phyloP scores from a whole-genome alignment of 2,797 vertebrate genomes.

The Muscicapa comitata region DNA sequence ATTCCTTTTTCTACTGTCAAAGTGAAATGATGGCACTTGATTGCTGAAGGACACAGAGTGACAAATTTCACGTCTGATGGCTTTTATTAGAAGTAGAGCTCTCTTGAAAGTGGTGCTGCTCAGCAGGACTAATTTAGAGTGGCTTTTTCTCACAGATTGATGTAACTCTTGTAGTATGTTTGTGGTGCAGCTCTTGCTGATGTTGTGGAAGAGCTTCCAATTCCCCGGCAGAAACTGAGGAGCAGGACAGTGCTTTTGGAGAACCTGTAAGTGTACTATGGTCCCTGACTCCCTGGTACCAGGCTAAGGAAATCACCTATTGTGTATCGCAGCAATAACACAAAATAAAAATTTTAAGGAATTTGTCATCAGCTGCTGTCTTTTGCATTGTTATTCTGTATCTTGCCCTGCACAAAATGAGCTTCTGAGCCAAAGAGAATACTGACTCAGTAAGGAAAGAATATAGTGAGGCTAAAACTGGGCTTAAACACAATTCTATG shows the following conservation, averaged over 20 bases:
- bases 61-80: background rate
- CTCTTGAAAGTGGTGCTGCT: background rate
- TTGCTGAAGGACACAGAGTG: background rate
- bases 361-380: background rate
- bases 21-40: background rate
- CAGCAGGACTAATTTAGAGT: slow-evolving; percentile 5
- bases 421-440: background rate
- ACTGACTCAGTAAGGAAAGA: background rate
- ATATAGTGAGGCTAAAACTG: background rate
- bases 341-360: background rate
- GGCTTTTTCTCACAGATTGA: background rate
- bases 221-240: background rate
- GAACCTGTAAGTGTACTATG: rapidly evolving
- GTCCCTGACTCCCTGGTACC: background rate
- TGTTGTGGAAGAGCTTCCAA: background rate
- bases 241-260: background rate
- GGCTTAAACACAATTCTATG: background rate
- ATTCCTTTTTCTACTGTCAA: background rate
- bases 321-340: background rate
- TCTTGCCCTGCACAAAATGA: background rate
- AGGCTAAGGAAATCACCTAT: background rate
- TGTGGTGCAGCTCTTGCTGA: background rate
- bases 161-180: background rate
- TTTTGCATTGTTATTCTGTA: background rate
- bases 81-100: background rate